phyloP scores from a whole-genome alignment of 2,888 invertebrate genomes.

The Selenia dentaria region DNA sequence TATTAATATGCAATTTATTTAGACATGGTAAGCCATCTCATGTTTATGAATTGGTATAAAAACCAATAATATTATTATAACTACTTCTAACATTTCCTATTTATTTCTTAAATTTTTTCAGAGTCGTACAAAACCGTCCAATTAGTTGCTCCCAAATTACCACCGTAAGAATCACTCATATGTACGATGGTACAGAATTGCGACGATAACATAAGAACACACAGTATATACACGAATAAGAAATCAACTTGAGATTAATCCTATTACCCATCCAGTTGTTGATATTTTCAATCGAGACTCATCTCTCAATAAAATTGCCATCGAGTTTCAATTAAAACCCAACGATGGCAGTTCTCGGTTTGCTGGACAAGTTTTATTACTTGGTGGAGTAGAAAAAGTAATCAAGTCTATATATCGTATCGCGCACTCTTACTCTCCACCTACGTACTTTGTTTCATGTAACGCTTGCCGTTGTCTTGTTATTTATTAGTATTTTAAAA shows the following conservation, averaged over 20 bases:
- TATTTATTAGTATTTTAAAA: not conserved
- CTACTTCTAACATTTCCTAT: too few species aligned
- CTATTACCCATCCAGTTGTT: not conserved
- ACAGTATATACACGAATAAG: too few species aligned
- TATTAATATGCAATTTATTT: too few species aligned
- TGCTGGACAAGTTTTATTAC: conserved; percentile 78
- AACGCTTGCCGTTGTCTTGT: conserved; percentile 35
- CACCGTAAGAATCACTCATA: too few species aligned
- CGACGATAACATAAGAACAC: not conserved
- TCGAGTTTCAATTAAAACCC: conserved; percentile 70
- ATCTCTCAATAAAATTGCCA: conserved; percentile 24
- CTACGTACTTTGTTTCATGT: conserved; percentile 64
- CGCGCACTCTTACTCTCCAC: conserved; percentile 46
- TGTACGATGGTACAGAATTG: too few species aligned
- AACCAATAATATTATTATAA: too few species aligned
- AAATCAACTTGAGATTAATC: not conserved
- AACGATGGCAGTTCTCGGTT: conserved; percentile 52
- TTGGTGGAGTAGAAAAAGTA: conserved; percentile 71
- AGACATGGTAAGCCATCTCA: too few species aligned
- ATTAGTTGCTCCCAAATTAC: too few species aligned
- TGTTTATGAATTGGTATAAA: too few species aligned
- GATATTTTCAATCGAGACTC: conserved; percentile 18
- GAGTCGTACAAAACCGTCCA: too few species aligned
- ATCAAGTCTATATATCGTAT: conserved; percentile 70
- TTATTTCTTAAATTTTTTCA: too few species aligned